Base-by-base conservation (phyloP, 2,113 vertebrate species). In the Micromys minutus region DNA sequence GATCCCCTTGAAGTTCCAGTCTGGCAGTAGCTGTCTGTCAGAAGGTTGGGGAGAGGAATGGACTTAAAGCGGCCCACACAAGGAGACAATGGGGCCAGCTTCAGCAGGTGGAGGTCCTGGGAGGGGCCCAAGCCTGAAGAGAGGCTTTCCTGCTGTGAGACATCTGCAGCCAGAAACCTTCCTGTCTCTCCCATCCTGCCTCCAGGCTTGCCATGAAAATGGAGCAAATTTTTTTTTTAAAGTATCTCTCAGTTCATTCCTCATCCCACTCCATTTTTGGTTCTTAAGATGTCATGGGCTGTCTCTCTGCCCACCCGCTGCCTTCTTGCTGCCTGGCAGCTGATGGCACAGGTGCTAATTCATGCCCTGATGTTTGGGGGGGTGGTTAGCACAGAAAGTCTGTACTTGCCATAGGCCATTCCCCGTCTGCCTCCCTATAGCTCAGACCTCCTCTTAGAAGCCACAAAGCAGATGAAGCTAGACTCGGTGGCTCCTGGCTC, bases 121-220 rank as follows among this genome's bases (percentile, higher is more conserved):
- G 50, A 50, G 3, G 8, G 16, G n/a, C 16, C 2, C 65, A 88
- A 85, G 45, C 22, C 13, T 4, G 15, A 57, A 34, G 15, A 45
- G 7, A 21, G 42, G 1, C 5, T 39, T 9, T 67, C 85, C 47
- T 29, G 21, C 22, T 36, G 17, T 39, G 34, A 52, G 65, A 17
- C 24, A 24, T 24, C 22, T 39, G 34, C 13, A 19, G 13, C 36
- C n/a, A 9, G 69, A 59, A 47, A 16, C 10, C 1, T 10, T n/a
- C 24, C 11, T 29, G 2, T 26, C 31, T 63, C 17, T 29, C 36
- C 39, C 12, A 19, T 1, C 10, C 12, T 0, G 0, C 0, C 12
- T 57, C 26, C 10, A 42, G 52, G 10, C n/a, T 31, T 8, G 2
- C 61, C 10, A 3, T 1, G 22, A 15, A 61, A 59, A 55, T 29